Conservation (phyloP, 1,140 invertebrate genomes). For the Musca vetustissima region DNA sequence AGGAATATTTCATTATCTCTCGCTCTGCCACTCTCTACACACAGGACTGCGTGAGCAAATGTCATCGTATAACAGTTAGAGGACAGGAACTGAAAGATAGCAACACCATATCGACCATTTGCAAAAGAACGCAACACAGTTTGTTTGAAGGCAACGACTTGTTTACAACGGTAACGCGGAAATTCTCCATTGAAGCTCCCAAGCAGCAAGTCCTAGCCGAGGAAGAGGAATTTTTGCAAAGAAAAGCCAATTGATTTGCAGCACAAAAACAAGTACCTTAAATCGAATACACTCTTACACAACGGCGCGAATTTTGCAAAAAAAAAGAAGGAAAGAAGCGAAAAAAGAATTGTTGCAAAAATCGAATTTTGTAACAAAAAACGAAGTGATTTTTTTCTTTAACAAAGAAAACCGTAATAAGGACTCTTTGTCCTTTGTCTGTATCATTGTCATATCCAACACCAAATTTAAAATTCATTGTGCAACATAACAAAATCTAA, state of each 20-base stretch:
- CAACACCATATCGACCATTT: conserved; percentile 8
- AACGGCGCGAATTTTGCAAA: not conserved
- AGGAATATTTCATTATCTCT: not conserved
- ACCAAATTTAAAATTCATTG: not conserved
- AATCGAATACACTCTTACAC: not conserved
- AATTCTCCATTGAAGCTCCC: not conserved
- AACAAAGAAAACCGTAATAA: no score
- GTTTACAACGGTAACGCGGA: conserved; percentile 19
- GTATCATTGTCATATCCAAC: no score
- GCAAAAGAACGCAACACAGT: conserved; percentile 14
- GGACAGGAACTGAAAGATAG: not conserved
- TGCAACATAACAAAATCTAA: not conserved
- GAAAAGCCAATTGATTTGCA: not conserved
- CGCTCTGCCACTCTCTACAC: not conserved
- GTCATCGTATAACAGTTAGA: conserved; percentile 1
- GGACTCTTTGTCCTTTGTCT: not conserved
- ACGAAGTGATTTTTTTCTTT: no score
- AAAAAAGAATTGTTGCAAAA: not conserved
- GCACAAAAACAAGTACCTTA: not conserved
- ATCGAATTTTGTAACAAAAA: no score
- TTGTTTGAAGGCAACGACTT: conserved; percentile 11
- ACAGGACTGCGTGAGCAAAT: conserved; percentile 4
- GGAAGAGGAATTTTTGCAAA: not conserved
- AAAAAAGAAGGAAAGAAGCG: not conserved
- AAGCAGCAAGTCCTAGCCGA: not conserved